Percentiles rank a stretch among this genome's conserved stretches.
Conservation (phyloP, 2,113 vertebrate species). For the Hoplias malabaricus region DNA sequence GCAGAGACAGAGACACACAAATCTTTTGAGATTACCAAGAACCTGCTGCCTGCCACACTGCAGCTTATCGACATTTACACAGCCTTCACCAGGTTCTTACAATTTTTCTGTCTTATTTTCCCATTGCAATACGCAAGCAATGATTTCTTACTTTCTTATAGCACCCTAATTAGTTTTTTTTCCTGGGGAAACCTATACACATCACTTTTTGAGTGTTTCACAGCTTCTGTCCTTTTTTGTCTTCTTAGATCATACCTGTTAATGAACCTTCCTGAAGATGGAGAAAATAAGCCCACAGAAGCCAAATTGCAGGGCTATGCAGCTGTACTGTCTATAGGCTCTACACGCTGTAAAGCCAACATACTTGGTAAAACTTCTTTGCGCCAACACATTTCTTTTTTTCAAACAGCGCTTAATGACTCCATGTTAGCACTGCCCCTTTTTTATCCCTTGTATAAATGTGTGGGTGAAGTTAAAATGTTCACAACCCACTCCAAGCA, state of each 20-base stretch:
- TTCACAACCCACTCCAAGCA: no score
- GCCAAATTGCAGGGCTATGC: conserved; percentile 91
- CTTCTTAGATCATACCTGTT: conserved; percentile 87
- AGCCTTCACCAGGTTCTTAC: conserved; percentile 83
- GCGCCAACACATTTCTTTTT: neutral
- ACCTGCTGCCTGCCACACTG: conserved; percentile 89
- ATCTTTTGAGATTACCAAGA: conserved; percentile 92
- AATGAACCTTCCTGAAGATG: conserved; percentile 90
- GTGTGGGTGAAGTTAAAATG: no score
- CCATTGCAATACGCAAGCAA: no score
- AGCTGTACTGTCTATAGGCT: conserved; percentile 91
- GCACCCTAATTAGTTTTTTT: no score
- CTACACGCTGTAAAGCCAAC: conserved; percentile 90
- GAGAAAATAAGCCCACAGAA: conserved; percentile 81
- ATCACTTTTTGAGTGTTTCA: neutral
- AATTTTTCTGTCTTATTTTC: neutral
- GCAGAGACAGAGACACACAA: conserved; percentile 88
- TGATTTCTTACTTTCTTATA: no score
- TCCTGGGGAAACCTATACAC: no score
- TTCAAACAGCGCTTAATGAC: neutral
- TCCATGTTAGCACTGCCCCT: neutral
- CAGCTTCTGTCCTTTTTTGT: neutral
- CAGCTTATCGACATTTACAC: conserved; percentile 93
- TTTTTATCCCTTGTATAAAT: no score
- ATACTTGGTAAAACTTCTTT: conserved; percentile 76